Evolutionary conservation across 1,140 invertebrate genomes (phyloP).

Genomic region (Latrodectus geometricus): DNA sequence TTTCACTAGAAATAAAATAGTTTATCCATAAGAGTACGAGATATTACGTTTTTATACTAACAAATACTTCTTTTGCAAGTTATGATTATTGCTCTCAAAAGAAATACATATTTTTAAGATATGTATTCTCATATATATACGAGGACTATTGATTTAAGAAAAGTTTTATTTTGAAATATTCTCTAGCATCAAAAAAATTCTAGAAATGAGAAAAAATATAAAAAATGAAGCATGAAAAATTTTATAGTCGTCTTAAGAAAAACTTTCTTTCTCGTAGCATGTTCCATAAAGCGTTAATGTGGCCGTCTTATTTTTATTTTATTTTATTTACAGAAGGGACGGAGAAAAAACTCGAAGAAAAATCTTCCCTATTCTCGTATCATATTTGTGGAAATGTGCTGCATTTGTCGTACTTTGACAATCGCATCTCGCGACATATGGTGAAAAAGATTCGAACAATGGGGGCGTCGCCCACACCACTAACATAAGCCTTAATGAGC

Average conservation of each 20-base stretch:
- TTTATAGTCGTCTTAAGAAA: conserved; percentile 43
- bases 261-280: not conserved
- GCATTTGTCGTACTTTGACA: conserved; percentile 43
- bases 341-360: not conserved
- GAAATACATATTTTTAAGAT: no score
- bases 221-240: not conserved
- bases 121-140: no score
- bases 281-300: conserved; percentile 47
- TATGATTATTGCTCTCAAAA: no score
- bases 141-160: no score
- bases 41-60: no score
- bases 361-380: conserved; percentile 4
- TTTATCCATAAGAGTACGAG: no score
- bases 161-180: no score
- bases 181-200: no score
- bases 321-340: conserved; percentile 31
- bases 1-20: no score
- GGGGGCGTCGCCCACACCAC: conserved; percentile 17
- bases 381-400: conserved; percentile 21
- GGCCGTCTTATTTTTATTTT: conserved; percentile 21
- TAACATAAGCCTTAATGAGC: not conserved
- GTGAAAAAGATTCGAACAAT: not conserved
- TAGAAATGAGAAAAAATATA: not conserved
- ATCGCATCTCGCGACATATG: conserved; percentile 35
- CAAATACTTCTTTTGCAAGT: no score